Evolutionary conservation across 2,113 vertebrate genomes (phyloP).

Genomic region (Scomber japonicus): DNA sequence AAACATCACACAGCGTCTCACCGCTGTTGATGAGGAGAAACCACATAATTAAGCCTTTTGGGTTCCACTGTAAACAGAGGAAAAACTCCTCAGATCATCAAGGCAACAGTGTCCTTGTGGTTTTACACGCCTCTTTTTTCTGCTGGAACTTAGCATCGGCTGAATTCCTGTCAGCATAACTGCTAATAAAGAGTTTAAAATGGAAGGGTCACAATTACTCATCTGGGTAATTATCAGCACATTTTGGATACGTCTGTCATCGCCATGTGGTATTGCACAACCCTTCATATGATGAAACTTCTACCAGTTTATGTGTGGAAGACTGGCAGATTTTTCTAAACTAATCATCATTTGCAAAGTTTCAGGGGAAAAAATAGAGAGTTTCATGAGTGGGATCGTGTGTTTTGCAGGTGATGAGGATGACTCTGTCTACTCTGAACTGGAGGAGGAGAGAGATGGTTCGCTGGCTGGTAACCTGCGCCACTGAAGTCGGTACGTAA

Average conservation of each 20-base stretch:
- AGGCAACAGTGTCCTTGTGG: slow-evolving; percentile 25
- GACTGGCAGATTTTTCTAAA: neutral
- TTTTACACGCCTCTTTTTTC: slow-evolving; percentile 9
- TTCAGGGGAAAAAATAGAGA: neutral
- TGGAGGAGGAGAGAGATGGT: slow-evolving; percentile 99
- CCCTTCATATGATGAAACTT: neutral
- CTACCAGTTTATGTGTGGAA: neutral
- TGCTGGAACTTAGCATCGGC: slow-evolving; percentile 17
- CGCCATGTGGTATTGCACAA: neutral
- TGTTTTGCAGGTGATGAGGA: slow-evolving; percentile 93
- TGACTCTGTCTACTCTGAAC: slow-evolving; percentile 98
- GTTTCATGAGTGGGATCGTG: neutral
- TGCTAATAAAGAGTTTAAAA: slow-evolving; percentile 30
- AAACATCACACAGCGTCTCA: slow-evolving; percentile 59
- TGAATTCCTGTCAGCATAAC: slow-evolving; percentile 27
- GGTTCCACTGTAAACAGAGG: slow-evolving; percentile 45
- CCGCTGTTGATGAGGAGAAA: slow-evolving; percentile 50
- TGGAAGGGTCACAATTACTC: slow-evolving; percentile 33
- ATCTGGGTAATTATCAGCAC: slow-evolving; percentile 46
- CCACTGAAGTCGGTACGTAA: slow-evolving; percentile 97
- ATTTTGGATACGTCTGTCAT: slow-evolving; percentile 27
- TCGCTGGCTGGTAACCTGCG: slow-evolving; percentile 98
- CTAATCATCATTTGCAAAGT: neutral
- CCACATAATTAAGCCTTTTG: slow-evolving; percentile 62
- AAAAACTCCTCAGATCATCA: slow-evolving; percentile 44